Base-by-base conservation (phyloP, 35 echinoderm and acorn worm genomes). In the Heliocidaris tuberculata region DNA sequence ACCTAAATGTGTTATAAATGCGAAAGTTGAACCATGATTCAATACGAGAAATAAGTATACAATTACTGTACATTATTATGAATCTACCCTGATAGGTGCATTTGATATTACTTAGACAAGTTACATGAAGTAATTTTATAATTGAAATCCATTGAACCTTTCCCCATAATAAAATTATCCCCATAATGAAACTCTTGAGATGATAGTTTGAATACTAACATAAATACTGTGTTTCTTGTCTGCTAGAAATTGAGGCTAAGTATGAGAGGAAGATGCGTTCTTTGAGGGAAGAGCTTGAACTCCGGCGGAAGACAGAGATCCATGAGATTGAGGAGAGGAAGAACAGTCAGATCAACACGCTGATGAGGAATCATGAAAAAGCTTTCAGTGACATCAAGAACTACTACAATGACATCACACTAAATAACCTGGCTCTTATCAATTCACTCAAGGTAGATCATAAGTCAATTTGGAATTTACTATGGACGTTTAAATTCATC, bases 321-420 rank as follows among this genome's bases (percentile, higher is more conserved):
- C 98, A 99, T 90, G 98, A 99, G 93, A 99, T 99, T 91, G 98
- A 99, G 86, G 98, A 99, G 94, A 70, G 98, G 13, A 99, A 99
- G 95, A 99, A 99, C 88, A 97, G 98, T 61, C 98, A 99, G 89
- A 99, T 99, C 85, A 99, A 99, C 86, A 99, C 98, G 9, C 94
- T 99, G 90, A 99, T 99, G 98, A 97, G 97, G 54, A 99, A 99
- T 65, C 98, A 99, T 93, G 98, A 99, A 65, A 99, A 97, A 93
- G 98, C 98, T 47, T 99, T 99, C 92, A 99, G 98, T 95, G 98
- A 99, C 85, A 99, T 99, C 93, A 99, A 99, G 93, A 99, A 99
- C 50, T 99, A 99, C 50, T 99, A 99, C 94, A 99, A 99, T 94
- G 98, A 99, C 59, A 99, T 99, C 91, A 99, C 98, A 35, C 94